These are phyloP conservation scores for Tenebrio molitor DNA, from an alignment of 1,140 invertebrate genomes.

Conservation along the genomic window DNA sequence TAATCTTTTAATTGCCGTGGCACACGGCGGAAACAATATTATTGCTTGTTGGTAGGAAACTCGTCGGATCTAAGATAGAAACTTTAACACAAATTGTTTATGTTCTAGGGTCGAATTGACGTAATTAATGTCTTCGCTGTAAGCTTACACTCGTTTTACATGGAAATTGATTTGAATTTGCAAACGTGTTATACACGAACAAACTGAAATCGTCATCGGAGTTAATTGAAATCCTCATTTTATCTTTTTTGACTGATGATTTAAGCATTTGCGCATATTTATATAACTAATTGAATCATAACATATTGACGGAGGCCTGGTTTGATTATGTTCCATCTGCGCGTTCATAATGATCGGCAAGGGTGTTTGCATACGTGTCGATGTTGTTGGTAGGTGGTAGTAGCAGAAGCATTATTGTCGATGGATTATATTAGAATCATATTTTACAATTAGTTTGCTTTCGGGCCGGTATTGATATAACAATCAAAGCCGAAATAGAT, in stretches of 20 bases:
- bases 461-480: background rate
- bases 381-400: no score
- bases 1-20: background rate
- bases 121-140: background rate
- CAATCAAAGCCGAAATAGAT: conserved; percentile 5
- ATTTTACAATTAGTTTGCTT: background rate
- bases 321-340: conserved; percentile 14
- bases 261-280: conserved; percentile 21
- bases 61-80: no score
- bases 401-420: no score
- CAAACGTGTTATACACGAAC: conserved; percentile 18
- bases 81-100: no score
- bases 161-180: conserved; percentile 25
- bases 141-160: conserved; percentile 1
- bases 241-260: conserved; percentile 10
- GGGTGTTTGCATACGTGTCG: background rate
- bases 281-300: conserved; percentile 10
- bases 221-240: conserved; percentile 16
- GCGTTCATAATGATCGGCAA: background rate
- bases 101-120: no score
- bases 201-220: conserved; percentile 23
- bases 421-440: no score
- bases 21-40: background rate
- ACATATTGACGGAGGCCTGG: background rate
- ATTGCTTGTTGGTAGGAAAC: background rate